Evolutionary conservation across 2,113 vertebrate genomes (phyloP).

Genomic region (Scopus umbretta): DNA sequence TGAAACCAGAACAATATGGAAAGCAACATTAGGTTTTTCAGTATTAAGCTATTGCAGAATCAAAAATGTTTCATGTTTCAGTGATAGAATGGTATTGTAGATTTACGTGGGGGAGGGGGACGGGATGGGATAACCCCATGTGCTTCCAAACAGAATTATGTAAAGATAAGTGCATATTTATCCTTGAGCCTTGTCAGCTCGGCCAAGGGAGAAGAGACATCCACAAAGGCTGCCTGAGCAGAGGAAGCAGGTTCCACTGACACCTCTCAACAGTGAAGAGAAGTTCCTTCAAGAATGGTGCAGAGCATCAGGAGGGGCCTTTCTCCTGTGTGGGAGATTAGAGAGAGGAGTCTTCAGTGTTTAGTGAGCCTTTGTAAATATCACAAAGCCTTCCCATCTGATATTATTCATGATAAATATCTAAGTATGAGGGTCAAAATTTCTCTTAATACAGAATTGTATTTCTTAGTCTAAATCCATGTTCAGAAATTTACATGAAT

Average conservation of each 20-base stretch:
- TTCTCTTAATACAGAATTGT: background rate
- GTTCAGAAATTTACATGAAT: background rate
- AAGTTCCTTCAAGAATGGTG: background rate
- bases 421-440: background rate
- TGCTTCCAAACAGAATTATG: background rate
- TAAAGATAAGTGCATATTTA: background rate
- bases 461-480: background rate
- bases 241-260: background rate
- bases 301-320: background rate
- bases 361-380: background rate
- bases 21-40: background rate
- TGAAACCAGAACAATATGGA: too few relatives aligned
- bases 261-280: accelerated
- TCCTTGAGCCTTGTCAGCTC: background rate
- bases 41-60: background rate
- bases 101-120: background rate
- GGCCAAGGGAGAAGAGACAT: background rate
- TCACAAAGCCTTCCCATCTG: background rate
- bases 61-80: background rate
- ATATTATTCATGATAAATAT: background rate
- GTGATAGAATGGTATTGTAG: background rate
- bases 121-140: too few relatives aligned
- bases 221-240: background rate
- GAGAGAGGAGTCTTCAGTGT: background rate
- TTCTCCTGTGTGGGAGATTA: background rate